A percentile compares a stretch with the other conserved stretches of the same genome.
phyloP scores from a whole-genome alignment of 2,888 invertebrate species.

The Ferdinandea cuprea region DNA sequence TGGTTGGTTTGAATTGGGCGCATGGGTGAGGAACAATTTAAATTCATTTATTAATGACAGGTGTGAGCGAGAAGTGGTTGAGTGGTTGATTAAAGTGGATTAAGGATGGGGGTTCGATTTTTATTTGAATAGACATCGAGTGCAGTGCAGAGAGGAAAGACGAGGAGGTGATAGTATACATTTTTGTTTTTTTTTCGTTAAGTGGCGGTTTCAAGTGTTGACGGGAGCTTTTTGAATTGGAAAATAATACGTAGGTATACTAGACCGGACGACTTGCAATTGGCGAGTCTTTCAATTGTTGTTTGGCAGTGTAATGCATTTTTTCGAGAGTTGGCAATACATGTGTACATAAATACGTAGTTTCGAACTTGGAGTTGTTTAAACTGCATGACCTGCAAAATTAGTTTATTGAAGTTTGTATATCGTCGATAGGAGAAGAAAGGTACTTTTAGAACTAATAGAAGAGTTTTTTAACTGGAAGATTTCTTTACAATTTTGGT shows the following conservation, averaged over 20 bases:
- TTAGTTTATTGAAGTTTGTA: too few species aligned
- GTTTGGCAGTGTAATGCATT: background rate
- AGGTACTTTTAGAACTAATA: too few species aligned
- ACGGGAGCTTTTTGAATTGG: conserved; percentile 19
- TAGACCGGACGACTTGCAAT: background rate
- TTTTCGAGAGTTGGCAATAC: too few species aligned
- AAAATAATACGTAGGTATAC: background rate
- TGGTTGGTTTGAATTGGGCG: background rate
- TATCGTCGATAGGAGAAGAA: too few species aligned
- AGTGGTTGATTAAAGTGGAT: conserved; percentile 72
- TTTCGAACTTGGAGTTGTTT: too few species aligned
- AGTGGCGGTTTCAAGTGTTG: conserved; percentile 38
- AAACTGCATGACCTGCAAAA: too few species aligned
- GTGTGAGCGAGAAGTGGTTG: conserved; percentile 71
- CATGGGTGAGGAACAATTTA: conserved; percentile 54
- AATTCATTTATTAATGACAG: conserved; percentile 74
- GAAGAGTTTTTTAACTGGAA: too few species aligned
- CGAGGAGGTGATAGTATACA: conserved; percentile 1
- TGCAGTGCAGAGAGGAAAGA: too few species aligned
- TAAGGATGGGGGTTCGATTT: conserved; percentile 64
- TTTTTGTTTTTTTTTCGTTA: conserved; percentile 28
- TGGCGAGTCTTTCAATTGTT: conserved; percentile 6
- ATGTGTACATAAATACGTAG: too few species aligned
- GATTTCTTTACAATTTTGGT: too few species aligned
- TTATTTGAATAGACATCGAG: conserved; percentile 70